Evolutionary conservation across 2,888 invertebrate species (phyloP), one percentile per base, ranked within the genome.

Genomic region (Vanessa cardui): DNA sequence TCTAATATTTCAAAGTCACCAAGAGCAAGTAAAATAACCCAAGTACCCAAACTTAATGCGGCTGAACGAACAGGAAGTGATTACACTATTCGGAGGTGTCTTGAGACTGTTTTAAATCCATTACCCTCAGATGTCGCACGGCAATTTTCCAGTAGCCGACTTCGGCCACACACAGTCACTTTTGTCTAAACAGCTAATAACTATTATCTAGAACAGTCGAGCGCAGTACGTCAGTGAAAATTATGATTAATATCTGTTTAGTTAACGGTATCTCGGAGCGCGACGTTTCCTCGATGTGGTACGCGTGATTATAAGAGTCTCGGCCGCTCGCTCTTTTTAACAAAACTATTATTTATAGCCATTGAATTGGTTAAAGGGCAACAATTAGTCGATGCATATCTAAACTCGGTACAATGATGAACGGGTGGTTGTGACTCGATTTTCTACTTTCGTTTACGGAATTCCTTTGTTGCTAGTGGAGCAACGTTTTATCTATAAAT

Each of bases 191-290:
- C 80, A 84, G 84, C 85, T 92, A 91, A 92, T 92, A 89, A 90
- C 90, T 88, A 91, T 91, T 85, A 92, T 92, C 86, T 83, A 82
- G 85, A 85, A 87, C 85, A 85, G 83, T 87, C 83, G 88, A 88
- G 81, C 81, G 81, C 84, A 83, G 81, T 80, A 83, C 83, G 87
- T 88, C 89, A 90, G 88, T 90, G 89, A 88, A 91, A 92, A 92
- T 92, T 92, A 91, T 92, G 92, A 92, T 92, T 92, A 92, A 92
- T 92, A 92, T 91, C 90, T 86, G 87, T 89, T 89, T 89, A 86
- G 86, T 79, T 92, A 92, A 92, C 92, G 91, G 92, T 87, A 80
- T 72, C 72, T 76, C 74, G 74, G 75, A 78, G 80, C 75, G 77
- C 72, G 75, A 72, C 72, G 72, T 63, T 66, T 62, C 67, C 58